Conservation (phyloP, 2,888 invertebrate genomes). For the Chalcis sispes region DNA sequence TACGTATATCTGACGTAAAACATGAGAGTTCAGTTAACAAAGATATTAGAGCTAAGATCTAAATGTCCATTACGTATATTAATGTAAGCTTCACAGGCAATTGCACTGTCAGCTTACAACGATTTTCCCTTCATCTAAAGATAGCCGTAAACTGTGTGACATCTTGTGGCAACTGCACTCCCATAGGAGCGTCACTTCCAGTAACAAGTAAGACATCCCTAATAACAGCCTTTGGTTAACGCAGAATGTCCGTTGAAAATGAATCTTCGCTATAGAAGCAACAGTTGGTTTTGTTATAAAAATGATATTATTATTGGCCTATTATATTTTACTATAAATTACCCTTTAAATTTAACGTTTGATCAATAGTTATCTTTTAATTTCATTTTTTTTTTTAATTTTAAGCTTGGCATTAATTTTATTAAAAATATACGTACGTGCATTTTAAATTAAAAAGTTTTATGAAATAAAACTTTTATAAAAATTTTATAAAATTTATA, state of each 20-base stretch:
- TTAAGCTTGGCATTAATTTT: too few species aligned
- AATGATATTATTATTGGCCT: not conserved
- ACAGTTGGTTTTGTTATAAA: not conserved
- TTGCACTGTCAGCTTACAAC: not conserved
- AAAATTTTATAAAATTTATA: too few species aligned
- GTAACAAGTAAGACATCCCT: slow-evolving; percentile 18
- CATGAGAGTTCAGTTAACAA: too few species aligned
- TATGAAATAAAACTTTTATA: too few species aligned
- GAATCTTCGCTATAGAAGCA: not conserved
- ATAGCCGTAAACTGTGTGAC: slow-evolving; percentile 3
- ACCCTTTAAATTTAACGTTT: too few species aligned
- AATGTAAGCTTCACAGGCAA: not conserved
- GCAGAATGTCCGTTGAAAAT: slow-evolving; percentile 2
- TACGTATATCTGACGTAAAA: too few species aligned
- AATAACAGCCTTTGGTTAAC: slow-evolving; percentile 11
- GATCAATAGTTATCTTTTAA: too few species aligned
- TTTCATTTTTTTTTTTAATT: too few species aligned
- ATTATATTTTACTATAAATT: too few species aligned
- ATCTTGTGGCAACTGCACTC: slow-evolving; percentile 9
- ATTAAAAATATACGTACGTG: too few species aligned
- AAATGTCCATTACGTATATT: not conserved
- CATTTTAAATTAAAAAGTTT: too few species aligned
- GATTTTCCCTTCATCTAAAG: not conserved
- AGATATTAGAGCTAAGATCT: too few species aligned
- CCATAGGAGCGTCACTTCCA: slow-evolving; percentile 13